phyloP scores from a whole-genome alignment of 2,797 vertebrate species.

The Lepus oiostolus region DNA sequence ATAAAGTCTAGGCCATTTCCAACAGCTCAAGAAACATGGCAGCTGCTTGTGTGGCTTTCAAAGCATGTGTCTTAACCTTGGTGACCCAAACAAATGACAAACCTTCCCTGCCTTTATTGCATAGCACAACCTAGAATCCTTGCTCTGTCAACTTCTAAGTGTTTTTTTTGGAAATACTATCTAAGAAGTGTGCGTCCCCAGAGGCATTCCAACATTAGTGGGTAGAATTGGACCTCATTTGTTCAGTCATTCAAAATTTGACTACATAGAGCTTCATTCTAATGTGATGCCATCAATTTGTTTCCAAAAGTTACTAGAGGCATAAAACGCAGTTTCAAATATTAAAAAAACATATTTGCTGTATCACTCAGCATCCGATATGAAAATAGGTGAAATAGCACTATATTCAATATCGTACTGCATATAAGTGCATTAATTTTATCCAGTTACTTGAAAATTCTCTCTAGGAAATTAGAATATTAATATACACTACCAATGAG shows the following conservation, averaged over 20 bases:
- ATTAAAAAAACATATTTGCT: background rate
- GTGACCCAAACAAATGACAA: slow-evolving; percentile 8
- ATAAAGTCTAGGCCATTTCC: background rate
- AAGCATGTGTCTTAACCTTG: background rate
- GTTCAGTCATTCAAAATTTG: slow-evolving; percentile 55
- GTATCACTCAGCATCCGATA: background rate
- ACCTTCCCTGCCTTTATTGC: background rate
- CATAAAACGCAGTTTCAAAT: background rate
- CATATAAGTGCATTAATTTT: slow-evolving; percentile 12
- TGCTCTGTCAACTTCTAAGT: background rate
- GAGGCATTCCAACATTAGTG: slow-evolving; percentile 21
- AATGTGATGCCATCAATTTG: background rate
- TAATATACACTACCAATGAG: background rate
- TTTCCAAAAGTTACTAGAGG: slow-evolving; percentile 20
- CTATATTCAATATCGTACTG: background rate
- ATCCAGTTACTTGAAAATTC: slow-evolving; percentile 18
- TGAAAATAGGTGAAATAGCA: background rate
- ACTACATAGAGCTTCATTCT: slow-evolving; percentile 27
- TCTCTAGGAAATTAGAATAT: background rate
- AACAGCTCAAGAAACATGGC: background rate
- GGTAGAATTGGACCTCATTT: slow-evolving; percentile 47
- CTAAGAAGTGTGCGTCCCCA: background rate
- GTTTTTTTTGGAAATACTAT: background rate
- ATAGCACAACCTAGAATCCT: background rate
- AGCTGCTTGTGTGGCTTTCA: slow-evolving; percentile 4